These are phyloP conservation scores for Fragum sueziense DNA, from an alignment of 2,888 invertebrate species.

Conservation along the genomic window DNA sequence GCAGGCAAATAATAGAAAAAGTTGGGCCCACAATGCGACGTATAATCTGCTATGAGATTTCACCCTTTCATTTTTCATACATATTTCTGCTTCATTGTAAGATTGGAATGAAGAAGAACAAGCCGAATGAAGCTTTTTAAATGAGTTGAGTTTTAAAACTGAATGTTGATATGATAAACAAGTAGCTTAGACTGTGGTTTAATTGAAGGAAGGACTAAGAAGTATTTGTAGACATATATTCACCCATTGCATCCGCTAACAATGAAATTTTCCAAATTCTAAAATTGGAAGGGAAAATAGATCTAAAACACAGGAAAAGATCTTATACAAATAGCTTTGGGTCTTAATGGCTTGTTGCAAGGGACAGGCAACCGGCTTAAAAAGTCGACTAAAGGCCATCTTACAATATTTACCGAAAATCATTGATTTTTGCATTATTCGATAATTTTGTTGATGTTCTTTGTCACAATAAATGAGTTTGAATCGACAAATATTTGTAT, in stretches of 20 bases:
- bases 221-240: too few relatives aligned
- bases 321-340: constrained; percentile 46
- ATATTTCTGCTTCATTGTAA: too few relatives aligned
- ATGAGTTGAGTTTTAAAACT: too few relatives aligned
- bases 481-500: constrained; percentile 55
- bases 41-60: constrained; percentile 34
- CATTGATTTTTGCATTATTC: constrained; percentile 46
- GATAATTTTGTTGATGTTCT: constrained; percentile 57
- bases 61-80: not conserved
- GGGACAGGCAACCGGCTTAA: constrained; percentile 49
- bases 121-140: too few relatives aligned
- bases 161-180: too few relatives aligned
- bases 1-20: constrained; percentile 54
- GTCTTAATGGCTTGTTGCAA: constrained; percentile 38
- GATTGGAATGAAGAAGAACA: too few relatives aligned
- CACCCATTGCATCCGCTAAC: too few relatives aligned
- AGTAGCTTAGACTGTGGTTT: too few relatives aligned
- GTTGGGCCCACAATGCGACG: constrained; percentile 39
- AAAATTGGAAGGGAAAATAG: too few relatives aligned
- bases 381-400: constrained; percentile 32
- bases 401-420: constrained; percentile 49
- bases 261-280: too few relatives aligned
- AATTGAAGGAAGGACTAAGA: too few relatives aligned
- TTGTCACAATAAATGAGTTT: constrained; percentile 51
- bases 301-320: constrained; percentile 11